Evolutionary conservation across 2,888 invertebrate genomes (phyloP).

Genomic region (Cabera pusaria): DNA sequence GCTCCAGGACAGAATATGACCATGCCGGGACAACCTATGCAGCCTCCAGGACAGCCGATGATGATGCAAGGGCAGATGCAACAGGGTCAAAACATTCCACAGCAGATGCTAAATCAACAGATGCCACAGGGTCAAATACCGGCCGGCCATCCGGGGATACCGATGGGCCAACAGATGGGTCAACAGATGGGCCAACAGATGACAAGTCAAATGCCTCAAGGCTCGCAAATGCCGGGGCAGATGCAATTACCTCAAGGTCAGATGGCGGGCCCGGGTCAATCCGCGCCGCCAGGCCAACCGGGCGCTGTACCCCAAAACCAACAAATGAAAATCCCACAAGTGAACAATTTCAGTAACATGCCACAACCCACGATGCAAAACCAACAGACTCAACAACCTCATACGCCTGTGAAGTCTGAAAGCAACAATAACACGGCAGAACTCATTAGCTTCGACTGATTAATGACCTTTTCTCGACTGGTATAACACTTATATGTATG

Average conservation of each 20-base stretch:
- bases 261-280: conserved; percentile 6
- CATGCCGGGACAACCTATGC: conserved; percentile 31
- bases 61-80: conserved; percentile 49
- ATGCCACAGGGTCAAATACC: conserved; percentile 40
- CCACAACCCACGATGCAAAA: conserved; percentile 19
- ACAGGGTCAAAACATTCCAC: conserved; percentile 41
- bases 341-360: conserved; percentile 25
- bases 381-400: conserved; percentile 45
- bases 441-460: conserved; percentile 91
- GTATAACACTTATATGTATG: conserved; percentile 28
- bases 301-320: conserved; percentile 40
- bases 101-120: conserved; percentile 40
- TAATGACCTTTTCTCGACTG: conserved; percentile 52
- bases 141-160: conserved; percentile 16
- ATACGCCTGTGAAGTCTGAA: conserved; percentile 64
- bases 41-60: conserved; percentile 27
- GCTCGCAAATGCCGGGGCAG: conserved; percentile 35
- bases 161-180: conserved; percentile 14
- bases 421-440: conserved; percentile 86
- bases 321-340: conserved; percentile 33
- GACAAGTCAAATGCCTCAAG: conserved; percentile 29
- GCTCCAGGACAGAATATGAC: conserved; percentile 6
- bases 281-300: conserved; percentile 17
- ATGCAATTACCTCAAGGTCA: conserved; percentile 34
- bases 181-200: conserved; percentile 31